A percentile compares a stretch with the other conserved stretches of the same genome.
Evolutionary conservation across 2,113 vertebrate species (phyloP).

Genomic region (Mustela lutreola): DNA sequence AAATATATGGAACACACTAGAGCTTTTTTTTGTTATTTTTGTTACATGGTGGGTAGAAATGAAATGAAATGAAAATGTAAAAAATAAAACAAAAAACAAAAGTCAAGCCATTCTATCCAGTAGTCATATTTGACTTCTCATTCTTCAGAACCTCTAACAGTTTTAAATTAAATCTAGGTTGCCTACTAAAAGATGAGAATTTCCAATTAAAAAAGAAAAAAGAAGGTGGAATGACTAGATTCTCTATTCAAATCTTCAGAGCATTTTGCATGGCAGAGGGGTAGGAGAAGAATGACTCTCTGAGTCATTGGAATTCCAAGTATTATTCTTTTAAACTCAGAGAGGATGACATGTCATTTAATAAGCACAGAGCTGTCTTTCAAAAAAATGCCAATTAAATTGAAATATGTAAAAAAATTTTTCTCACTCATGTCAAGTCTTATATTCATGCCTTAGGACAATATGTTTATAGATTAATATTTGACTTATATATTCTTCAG

Average conservation of each 20-base stretch:
- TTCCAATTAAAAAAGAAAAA: not conserved
- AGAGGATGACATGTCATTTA: not conserved
- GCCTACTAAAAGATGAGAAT: not conserved
- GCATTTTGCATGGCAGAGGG: not conserved
- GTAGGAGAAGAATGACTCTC: not conserved
- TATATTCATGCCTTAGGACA: not conserved
- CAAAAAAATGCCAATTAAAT: slow-evolving; percentile 23
- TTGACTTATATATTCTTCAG: not conserved
- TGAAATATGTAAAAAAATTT: not conserved
- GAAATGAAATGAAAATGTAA: not conserved
- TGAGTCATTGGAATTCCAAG: not conserved
- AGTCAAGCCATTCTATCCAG: not conserved
- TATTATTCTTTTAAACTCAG: not conserved
- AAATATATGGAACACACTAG: not conserved
- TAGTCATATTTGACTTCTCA: not conserved
- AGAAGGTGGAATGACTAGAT: not conserved
- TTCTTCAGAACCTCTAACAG: not conserved
- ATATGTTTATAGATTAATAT: not conserved
- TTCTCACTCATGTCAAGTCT: not conserved
- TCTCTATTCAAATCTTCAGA: not conserved
- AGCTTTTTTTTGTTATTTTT: not conserved
- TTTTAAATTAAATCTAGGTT: not conserved
- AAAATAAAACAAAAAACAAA: not conserved
- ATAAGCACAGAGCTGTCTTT: not conserved
- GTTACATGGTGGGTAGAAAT: not conserved